Conservation (phyloP, 2,797 vertebrate genomes). For the Hemitrygon akajei region DNA sequence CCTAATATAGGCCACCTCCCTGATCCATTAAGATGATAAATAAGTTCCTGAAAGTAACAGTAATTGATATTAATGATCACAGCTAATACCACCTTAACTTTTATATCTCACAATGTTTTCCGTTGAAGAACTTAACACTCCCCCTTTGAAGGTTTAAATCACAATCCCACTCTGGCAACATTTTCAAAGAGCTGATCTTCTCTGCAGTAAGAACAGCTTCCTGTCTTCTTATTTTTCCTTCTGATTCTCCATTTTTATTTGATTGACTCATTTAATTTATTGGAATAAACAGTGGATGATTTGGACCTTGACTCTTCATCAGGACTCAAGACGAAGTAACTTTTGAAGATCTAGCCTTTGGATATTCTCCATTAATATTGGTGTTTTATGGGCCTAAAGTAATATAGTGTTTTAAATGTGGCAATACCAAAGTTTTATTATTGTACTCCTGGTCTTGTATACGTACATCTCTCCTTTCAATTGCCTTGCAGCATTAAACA, state of each 20-base stretch:
- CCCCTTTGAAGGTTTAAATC: neutral
- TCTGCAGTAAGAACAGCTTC: neutral
- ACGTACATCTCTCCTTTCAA: no score
- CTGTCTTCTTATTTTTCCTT: neutral
- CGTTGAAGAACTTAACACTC: neutral
- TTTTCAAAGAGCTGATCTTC: neutral
- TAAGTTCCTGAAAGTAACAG: neutral
- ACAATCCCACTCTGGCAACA: neutral
- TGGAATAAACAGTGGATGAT: no score
- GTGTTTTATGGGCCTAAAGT: neutral
- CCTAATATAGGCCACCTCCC: neutral
- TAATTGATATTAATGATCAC: neutral
- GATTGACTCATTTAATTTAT: neutral
- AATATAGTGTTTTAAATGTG: no score
- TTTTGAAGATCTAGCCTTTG: neutral
- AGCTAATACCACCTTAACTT: neutral
- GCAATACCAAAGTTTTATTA: no score
- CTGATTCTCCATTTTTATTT: neutral
- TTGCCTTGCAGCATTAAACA: no score
- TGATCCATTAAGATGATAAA: neutral
- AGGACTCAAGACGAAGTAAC: neutral
- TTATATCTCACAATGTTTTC: neutral
- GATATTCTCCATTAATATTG: neutral
- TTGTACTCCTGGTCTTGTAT: no score
- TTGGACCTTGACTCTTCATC: no score